Conservation (phyloP, 2,113 vertebrate species). For the Toxotes chatareus region DNA sequence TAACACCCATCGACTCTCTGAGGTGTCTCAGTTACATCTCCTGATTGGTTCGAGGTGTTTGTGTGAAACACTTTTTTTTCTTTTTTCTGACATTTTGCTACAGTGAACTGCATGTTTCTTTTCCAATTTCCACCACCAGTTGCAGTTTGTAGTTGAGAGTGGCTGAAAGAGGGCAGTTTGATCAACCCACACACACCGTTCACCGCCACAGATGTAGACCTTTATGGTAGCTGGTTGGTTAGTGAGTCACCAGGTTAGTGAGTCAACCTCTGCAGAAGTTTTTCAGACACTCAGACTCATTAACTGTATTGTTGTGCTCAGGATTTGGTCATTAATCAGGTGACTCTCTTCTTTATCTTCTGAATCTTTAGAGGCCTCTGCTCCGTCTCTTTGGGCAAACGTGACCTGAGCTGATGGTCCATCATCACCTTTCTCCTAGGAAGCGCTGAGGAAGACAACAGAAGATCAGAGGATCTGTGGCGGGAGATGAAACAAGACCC, state of each 20-base stretch:
- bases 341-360: neutral
- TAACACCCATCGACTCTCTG: constrained; percentile 1
- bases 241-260: constrained; percentile 33
- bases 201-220: neutral
- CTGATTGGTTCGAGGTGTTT: constrained; percentile 52
- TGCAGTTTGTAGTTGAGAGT: constrained; percentile 36
- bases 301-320: neutral
- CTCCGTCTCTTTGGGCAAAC: neutral
- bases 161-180: constrained; percentile 14
- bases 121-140: constrained; percentile 8
- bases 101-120: constrained; percentile 10
- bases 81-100: neutral
- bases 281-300: neutral
- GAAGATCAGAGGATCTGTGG: constrained; percentile 9
- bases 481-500: neutral
- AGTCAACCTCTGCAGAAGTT: neutral
- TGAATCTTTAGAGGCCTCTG: neutral
- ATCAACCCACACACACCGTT: constrained; percentile 21
- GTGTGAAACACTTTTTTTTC: constrained; percentile 8
- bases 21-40: constrained; percentile 17
- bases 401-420: neutral
- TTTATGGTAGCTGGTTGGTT: neutral
- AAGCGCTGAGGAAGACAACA: neutral
- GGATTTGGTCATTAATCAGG: neutral
- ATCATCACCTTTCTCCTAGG: neutral